Evolutionary conservation across 2,888 invertebrate species (phyloP).

Genomic region (Lycia hirtaria): DNA sequence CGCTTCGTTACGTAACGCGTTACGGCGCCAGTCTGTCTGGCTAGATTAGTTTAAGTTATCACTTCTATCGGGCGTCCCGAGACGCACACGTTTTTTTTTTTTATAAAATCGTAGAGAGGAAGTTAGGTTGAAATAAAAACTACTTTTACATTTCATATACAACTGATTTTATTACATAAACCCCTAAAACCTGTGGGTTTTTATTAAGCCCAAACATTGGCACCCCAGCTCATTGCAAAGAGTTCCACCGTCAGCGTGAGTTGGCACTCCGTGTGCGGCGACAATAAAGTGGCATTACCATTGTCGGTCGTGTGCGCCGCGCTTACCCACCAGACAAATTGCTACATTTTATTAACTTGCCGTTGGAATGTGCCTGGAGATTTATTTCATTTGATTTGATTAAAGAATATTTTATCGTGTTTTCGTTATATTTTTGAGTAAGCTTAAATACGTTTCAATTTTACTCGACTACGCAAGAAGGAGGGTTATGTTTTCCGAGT

Average conservation of each 20-base stretch:
- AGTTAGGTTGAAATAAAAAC: too few species aligned
- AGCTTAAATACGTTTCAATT: not conserved
- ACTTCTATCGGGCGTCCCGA: too few species aligned
- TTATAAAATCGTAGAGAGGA: too few species aligned
- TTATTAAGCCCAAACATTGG: constrained; percentile 31
- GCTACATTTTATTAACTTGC: constrained; percentile 14
- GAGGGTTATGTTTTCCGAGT: too few species aligned
- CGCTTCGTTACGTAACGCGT: too few species aligned
- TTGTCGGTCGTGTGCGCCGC: constrained; percentile 34
- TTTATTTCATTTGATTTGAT: constrained; percentile 6
- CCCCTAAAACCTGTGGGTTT: constrained; percentile 18
- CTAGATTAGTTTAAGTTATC: too few species aligned
- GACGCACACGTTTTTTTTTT: too few species aligned
- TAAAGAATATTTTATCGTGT: not conserved
- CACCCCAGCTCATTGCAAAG: constrained; percentile 21
- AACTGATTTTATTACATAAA: too few species aligned
- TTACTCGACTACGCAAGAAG: too few species aligned
- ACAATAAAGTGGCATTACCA: constrained; percentile 32
- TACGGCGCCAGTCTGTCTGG: too few species aligned
- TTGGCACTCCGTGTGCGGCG: constrained; percentile 35
- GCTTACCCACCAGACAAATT: constrained; percentile 36
- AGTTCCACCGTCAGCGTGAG: constrained; percentile 34
- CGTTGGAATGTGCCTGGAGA: constrained; percentile 4
- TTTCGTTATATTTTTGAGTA: not conserved
- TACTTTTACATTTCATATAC: too few species aligned